Evolutionary conservation across 1,140 invertebrate species (phyloP).

Genomic region (Meloidogyne exigua): DNA sequence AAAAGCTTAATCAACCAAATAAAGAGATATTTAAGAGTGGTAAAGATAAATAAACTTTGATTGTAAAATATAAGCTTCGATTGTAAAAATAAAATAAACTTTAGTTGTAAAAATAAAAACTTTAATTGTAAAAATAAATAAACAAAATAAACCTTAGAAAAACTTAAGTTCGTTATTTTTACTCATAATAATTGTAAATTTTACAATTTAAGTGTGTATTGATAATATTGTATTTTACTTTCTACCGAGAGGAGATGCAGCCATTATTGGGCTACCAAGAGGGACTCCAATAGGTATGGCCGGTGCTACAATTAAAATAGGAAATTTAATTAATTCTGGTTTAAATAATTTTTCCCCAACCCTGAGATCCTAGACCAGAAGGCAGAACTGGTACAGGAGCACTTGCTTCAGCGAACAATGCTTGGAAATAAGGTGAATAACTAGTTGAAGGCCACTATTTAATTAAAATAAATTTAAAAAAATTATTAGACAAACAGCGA

Average conservation of each 20-base stretch:
- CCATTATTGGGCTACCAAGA: background rate
- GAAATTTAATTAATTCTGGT: background rate
- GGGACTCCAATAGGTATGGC: constrained; percentile 16
- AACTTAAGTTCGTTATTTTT: background rate
- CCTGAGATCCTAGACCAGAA: constrained; percentile 19
- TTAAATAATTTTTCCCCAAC: background rate
- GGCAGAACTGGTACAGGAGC: constrained; percentile 35
- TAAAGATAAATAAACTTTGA: background rate
- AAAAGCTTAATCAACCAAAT: constrained; percentile 1
- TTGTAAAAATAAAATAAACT: background rate
- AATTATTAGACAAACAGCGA: background rate
- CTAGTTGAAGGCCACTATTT: constrained; percentile 40
- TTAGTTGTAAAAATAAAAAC: background rate
- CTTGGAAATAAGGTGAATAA: constrained; percentile 46
- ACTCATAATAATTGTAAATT: background rate
- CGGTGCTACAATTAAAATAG: constrained; percentile 2
- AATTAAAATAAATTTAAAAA: background rate
- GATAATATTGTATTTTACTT: background rate
- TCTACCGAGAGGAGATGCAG: background rate
- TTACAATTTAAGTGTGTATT: background rate
- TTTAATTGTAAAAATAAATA: background rate
- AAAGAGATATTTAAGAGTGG: background rate
- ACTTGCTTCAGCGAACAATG: constrained; percentile 29
- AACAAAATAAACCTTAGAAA: background rate
- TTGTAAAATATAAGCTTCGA: background rate